Percentiles rank a stretch among this genome's conserved stretches.
phyloP scores from a whole-genome alignment of 2,797 vertebrate genomes.

The Acridotheres tristis region DNA sequence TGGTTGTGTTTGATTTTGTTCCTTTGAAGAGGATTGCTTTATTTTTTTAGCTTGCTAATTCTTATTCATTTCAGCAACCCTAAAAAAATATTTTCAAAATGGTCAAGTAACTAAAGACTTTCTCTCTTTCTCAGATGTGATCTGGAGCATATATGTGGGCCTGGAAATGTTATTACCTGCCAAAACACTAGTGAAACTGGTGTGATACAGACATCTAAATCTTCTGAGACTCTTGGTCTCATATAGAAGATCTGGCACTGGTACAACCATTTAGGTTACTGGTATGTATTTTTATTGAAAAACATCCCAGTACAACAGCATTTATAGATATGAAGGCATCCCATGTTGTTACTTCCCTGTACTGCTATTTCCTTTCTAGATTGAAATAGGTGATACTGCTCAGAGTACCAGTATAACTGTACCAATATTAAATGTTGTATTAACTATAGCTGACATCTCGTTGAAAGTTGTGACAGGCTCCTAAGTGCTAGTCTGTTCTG shows the following conservation, averaged over 20 bases:
- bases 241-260: background rate
- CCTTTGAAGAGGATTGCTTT: background rate
- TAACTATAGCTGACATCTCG: background rate
- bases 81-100: background rate
- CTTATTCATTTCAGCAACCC: background rate
- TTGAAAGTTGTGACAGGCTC: constrained; percentile 18
- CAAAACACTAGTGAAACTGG: background rate
- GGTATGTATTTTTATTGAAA: constrained; percentile 30
- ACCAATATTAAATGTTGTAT: background rate
- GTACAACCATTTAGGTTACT: background rate
- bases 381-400: background rate
- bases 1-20: background rate
- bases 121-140: background rate
- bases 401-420: background rate
- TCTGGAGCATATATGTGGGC: background rate
- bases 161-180: constrained; percentile 4
- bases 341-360: constrained; percentile 4
- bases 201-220: background rate
- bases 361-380: constrained; percentile 40
- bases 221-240: background rate
- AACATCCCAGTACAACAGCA: background rate
- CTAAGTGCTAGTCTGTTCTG: background rate
- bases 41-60: constrained; percentile 3
- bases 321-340: background rate
- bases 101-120: background rate